These are phyloP conservation scores for Mugil cephalus DNA, from an alignment of 2,113 vertebrate species.

Conservation along the genomic window DNA sequence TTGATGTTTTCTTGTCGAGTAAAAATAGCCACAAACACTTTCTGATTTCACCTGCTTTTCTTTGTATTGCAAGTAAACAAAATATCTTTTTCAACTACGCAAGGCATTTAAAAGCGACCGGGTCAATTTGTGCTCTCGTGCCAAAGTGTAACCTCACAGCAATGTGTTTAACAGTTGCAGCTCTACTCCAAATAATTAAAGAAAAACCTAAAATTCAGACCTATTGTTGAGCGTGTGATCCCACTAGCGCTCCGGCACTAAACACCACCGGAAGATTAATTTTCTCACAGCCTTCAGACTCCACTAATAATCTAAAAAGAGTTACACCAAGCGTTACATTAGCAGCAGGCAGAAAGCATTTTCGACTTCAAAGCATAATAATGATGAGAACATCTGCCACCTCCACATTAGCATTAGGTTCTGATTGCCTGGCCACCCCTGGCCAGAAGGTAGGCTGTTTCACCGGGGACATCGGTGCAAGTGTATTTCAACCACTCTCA, in stretches of 20 bases:
- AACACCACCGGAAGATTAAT: no score
- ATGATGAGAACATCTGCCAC: slow-evolving; percentile 76
- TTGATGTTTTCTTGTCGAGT: no score
- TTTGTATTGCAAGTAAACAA: neutral
- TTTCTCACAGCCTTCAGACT: slow-evolving; percentile 6
- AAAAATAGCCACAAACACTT: no score
- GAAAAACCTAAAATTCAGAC: no score
- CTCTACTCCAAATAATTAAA: no score
- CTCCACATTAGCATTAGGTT: slow-evolving; percentile 65
- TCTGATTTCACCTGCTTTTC: neutral
- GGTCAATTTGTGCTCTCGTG: no score
- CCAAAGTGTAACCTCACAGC: no score
- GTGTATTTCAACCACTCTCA: slow-evolving; percentile 53
- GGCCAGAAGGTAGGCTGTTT: slow-evolving; percentile 64
- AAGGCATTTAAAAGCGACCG: neutral
- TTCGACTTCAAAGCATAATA: slow-evolving; percentile 50
- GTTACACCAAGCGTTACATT: slow-evolving; percentile 37
- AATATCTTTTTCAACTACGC: neutral
- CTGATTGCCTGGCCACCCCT: slow-evolving; percentile 49
- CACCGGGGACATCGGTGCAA: slow-evolving; percentile 48
- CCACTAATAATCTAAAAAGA: slow-evolving; percentile 24
- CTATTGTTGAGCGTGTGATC: no score
- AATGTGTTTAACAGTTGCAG: no score
- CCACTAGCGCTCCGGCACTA: no score
- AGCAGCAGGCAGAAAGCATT: slow-evolving; percentile 40